These are phyloP conservation scores for Tychaedon coryphoeus DNA, from an alignment of 2,113 vertebrate species.

Conservation along the genomic window DNA sequence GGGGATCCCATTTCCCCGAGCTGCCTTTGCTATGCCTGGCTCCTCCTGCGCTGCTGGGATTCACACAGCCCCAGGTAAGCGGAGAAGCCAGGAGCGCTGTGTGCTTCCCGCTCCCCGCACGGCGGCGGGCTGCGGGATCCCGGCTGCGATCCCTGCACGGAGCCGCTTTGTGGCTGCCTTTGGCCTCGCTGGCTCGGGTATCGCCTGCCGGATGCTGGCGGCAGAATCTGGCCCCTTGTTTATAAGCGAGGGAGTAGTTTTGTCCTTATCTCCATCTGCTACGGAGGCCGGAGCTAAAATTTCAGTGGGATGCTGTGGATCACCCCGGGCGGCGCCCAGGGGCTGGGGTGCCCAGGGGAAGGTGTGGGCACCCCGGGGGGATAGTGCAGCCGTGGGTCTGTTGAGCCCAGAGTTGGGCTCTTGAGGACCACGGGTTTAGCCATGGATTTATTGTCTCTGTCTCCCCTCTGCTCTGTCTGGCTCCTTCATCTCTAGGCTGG, in stretches of 20 bases:
- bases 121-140: neutral
- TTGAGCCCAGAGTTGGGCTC: neutral
- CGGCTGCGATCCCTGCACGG: neutral
- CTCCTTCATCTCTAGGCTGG: neutral
- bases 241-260: constrained; percentile 23
- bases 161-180: neutral
- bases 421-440: neutral
- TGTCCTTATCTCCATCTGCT: constrained; percentile 39
- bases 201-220: neutral
- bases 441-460: neutral
- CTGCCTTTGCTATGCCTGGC: neutral
- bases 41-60: neutral
- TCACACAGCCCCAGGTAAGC: neutral
- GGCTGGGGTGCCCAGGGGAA: neutral
- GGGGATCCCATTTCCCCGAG: constrained; percentile 36
- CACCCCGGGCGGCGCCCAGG: neutral
- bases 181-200: neutral
- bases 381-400: fast-evolving
- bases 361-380: neutral
- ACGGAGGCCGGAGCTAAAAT: constrained; percentile 14
- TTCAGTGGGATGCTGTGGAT: constrained; percentile 10
- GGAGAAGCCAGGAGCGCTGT: neutral
- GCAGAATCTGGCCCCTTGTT: constrained; percentile 52
- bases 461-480: neutral
- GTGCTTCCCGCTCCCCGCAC: neutral